Conservation (phyloP, 2,888 invertebrate species). For the Tanypteryx hageni region DNA sequence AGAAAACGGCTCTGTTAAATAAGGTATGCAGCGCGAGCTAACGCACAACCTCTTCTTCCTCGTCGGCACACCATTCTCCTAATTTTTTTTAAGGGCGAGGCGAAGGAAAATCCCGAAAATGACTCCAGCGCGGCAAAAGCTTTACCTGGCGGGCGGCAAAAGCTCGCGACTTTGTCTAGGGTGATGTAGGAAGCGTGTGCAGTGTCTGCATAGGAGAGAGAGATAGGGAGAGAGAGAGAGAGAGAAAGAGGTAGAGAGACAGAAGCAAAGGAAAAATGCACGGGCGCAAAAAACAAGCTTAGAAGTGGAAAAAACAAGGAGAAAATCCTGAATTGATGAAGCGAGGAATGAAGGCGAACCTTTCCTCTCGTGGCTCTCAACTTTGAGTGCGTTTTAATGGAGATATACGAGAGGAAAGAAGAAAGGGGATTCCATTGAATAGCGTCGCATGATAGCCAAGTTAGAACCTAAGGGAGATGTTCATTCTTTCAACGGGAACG, state of each 20-base stretch:
- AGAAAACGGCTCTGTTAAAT: constrained; percentile 27
- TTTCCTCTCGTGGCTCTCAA: neutral
- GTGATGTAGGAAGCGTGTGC: constrained; percentile 2
- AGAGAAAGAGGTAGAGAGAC: neutral
- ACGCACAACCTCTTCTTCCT: neutral
- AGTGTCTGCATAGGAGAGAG: neutral
- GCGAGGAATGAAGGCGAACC: neutral
- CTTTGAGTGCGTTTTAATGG: constrained; percentile 58
- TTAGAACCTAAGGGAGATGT: neutral
- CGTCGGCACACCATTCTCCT: neutral
- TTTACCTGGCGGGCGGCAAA: constrained; percentile 7
- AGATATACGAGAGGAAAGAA: constrained; percentile 40
- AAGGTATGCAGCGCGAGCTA: constrained; percentile 29
- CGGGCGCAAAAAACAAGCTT: neutral
- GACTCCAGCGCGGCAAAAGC: neutral
- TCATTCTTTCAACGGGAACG: constrained; percentile 2
- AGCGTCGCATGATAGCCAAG: constrained; percentile 15
- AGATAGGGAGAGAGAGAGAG: constrained; percentile 6
- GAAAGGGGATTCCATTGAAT: neutral
- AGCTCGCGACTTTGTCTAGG: constrained; percentile 5
- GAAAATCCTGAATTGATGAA: constrained; percentile 9
- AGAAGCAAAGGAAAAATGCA: neutral
- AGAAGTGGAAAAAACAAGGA: neutral
- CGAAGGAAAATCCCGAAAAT: constrained; percentile 8
- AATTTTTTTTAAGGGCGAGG: neutral